phyloP scores from a whole-genome alignment of 2,113 vertebrate genomes.

The Urocitellus parryii region DNA sequence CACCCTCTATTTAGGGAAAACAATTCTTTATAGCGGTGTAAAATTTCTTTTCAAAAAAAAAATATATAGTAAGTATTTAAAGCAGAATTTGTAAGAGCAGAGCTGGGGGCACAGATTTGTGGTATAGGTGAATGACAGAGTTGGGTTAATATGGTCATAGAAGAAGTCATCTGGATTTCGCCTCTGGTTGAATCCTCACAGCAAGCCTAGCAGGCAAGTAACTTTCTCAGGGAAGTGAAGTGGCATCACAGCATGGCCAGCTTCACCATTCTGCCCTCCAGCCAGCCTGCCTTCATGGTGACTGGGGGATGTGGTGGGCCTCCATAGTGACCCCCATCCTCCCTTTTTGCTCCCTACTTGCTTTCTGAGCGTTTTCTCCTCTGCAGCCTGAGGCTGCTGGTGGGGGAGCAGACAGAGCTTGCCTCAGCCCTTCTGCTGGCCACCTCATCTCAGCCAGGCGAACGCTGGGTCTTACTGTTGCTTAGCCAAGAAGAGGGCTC shows the following conservation, averaged over 20 bases:
- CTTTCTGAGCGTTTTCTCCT: background rate
- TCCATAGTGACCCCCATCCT: background rate
- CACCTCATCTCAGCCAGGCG: background rate
- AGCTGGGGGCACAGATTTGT: background rate
- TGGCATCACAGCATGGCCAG: background rate
- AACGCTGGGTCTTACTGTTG: background rate
- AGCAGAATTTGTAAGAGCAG: conserved; percentile 52
- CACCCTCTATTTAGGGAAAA: background rate
- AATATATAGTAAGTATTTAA: conserved; percentile 18
- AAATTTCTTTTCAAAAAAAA: too few relatives aligned
- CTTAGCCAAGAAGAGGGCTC: background rate
- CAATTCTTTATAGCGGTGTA: too few relatives aligned
- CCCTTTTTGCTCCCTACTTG: background rate
- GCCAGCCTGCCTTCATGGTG: background rate
- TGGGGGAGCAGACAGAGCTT: too few relatives aligned
- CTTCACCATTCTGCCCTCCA: background rate
- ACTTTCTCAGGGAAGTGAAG: conserved; percentile 28
- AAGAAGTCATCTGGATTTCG: conserved; percentile 61
- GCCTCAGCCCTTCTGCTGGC: background rate
- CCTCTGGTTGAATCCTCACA: background rate
- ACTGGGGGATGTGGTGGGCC: background rate
- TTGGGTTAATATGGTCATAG: background rate
- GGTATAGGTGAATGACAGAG: background rate
- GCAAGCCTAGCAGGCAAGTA: background rate
- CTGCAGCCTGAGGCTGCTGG: background rate